These are phyloP conservation scores for Arion vulgaris DNA, from an alignment of 1,140 invertebrate species.

Conservation along the genomic window DNA sequence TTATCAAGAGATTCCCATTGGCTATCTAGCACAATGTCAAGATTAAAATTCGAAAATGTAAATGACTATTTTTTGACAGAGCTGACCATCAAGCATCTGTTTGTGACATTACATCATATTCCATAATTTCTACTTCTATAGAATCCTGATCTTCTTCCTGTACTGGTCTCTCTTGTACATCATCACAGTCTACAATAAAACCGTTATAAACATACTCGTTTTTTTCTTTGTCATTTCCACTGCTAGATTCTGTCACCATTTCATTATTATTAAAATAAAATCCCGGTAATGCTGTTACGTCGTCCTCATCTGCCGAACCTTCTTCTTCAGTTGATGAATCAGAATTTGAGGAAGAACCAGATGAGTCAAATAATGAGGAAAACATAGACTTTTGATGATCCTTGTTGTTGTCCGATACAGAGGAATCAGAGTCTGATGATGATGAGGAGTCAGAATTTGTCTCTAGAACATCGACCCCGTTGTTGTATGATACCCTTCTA, in stretches of 20 bases:
- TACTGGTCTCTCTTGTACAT: neutral
- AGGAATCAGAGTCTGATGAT: conserved; percentile 14
- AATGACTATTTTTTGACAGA: too few species aligned
- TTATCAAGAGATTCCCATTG: too few species aligned
- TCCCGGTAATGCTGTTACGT: neutral
- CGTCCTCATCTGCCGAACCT: neutral
- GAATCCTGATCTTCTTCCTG: neutral
- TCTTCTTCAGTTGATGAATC: conserved; percentile 24
- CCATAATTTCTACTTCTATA: neutral
- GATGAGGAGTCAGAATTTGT: conserved; percentile 2
- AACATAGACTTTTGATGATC: neutral
- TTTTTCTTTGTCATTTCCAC: neutral
- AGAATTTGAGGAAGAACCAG: neutral
- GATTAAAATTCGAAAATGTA: too few species aligned
- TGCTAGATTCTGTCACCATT: neutral
- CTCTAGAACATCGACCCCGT: neutral
- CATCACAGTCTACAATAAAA: neutral
- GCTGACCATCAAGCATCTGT: too few species aligned
- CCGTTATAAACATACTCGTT: neutral
- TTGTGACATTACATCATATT: too few species aligned
- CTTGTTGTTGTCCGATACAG: neutral
- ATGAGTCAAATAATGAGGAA: conserved; percentile 17
- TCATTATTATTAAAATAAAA: conserved; percentile 18
- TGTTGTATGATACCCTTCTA: neutral
- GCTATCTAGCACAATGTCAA: too few species aligned